Conservation (phyloP, 2,113 vertebrate species). For the Mesocricetus auratus region DNA sequence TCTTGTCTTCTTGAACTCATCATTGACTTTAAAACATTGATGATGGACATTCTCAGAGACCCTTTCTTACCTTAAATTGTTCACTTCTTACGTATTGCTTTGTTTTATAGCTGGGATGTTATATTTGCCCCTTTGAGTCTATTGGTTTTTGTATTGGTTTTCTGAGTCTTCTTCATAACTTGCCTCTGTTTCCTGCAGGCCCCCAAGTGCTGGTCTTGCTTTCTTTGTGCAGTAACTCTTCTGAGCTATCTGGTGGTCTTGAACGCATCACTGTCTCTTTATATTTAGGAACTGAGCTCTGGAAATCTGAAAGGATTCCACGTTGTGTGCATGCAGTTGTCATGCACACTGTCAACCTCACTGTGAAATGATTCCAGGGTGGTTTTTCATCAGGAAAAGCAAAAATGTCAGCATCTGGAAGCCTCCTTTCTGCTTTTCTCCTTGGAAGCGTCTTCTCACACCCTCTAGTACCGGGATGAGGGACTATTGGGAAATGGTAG, state of each 20-base stretch:
- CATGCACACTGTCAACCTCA: not conserved
- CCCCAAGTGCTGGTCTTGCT: not conserved
- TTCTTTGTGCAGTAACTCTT: not conserved
- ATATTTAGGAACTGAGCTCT: not conserved
- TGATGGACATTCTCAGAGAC: not conserved
- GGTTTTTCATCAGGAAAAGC: not conserved
- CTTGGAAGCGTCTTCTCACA: not conserved
- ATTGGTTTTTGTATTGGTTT: not conserved
- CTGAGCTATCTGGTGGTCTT: not conserved
- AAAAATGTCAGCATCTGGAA: not conserved
- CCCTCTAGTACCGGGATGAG: not conserved
- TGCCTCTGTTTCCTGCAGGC: not conserved
- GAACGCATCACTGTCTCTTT: not conserved
- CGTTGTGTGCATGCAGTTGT: accelerated
- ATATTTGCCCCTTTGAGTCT: not conserved
- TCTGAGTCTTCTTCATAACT: not conserved
- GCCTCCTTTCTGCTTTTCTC: not conserved
- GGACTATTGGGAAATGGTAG: not conserved
- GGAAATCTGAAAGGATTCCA: not conserved
- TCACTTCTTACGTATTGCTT: not conserved
- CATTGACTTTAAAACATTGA: not conserved
- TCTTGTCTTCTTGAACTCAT: not conserved
- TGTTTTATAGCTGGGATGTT: not conserved
- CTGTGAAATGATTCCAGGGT: not conserved
- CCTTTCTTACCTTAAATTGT: not conserved